These are phyloP conservation scores for Coreoperca whiteheadi DNA, from an alignment of 2,113 vertebrate genomes.

Conservation along the genomic window DNA sequence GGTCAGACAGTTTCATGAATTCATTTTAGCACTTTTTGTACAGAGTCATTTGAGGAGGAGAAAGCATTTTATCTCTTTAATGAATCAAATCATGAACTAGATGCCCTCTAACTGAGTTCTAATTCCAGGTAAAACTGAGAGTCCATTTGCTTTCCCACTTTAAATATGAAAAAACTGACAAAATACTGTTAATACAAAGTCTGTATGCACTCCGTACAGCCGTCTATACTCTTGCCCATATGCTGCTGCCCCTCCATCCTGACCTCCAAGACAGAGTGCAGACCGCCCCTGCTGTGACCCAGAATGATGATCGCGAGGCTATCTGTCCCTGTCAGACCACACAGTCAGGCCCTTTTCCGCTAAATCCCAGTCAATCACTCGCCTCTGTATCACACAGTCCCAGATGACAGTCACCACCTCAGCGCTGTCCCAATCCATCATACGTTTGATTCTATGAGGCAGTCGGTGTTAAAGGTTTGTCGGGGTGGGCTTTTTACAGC, in stretches of 20 bases:
- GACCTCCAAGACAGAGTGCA: slow-evolving; percentile 41
- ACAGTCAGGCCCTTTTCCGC: slow-evolving; percentile 35
- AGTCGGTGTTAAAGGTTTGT: slow-evolving; percentile 48
- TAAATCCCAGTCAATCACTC: slow-evolving; percentile 71
- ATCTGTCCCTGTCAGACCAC: slow-evolving; percentile 70
- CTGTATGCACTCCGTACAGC: neutral
- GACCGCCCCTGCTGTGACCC: slow-evolving; percentile 49
- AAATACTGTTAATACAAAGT: neutral
- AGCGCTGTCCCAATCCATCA: slow-evolving; percentile 63
- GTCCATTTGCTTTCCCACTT: neutral
- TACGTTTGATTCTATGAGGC: slow-evolving; percentile 38
- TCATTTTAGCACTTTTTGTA: neutral
- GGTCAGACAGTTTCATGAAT: neutral
- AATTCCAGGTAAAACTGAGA: neutral
- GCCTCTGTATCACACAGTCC: slow-evolving; percentile 61
- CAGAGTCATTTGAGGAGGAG: neutral
- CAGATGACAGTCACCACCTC: slow-evolving; percentile 59
- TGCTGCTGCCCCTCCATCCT: slow-evolving; percentile 20
- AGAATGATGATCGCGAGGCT: slow-evolving; percentile 57
- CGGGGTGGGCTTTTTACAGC: slow-evolving; percentile 22
- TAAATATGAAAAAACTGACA: neutral
- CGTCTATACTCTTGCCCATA: neutral
- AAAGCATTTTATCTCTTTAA: slow-evolving; percentile 1
- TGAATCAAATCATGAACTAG: neutral
- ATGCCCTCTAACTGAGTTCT: neutral